These are phyloP conservation scores for Poicephalus gulielmi DNA, from an alignment of 2,113 vertebrate genomes.

Conservation along the genomic window DNA sequence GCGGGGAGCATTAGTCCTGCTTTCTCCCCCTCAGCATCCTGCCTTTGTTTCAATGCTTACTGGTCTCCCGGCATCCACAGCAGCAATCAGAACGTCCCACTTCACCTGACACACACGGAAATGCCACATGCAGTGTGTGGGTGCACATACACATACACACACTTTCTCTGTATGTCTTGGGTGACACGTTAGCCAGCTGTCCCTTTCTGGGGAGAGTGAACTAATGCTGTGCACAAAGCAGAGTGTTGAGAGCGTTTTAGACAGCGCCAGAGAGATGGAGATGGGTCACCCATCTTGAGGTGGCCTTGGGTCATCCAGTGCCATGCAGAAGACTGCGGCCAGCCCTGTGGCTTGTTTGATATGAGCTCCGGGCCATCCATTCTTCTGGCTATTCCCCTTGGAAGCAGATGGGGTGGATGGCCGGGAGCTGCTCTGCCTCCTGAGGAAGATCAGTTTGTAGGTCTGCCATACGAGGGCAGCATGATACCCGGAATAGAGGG, in stretches of 20 bases:
- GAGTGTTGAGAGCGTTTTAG: not conserved
- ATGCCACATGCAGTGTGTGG: rapidly evolving
- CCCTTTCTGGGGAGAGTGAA: not conserved
- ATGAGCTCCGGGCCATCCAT: not conserved
- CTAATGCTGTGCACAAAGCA: not conserved
- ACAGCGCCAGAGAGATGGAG: not conserved
- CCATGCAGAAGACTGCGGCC: not conserved
- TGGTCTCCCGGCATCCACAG: not conserved
- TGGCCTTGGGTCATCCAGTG: not conserved
- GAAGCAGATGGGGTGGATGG: rapidly evolving
- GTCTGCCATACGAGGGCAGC: constrained; percentile 54
- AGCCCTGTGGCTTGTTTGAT: not conserved
- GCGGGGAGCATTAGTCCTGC: not conserved
- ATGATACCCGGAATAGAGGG: not conserved
- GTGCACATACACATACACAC: rapidly evolving
- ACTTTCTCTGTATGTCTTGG: rapidly evolving
- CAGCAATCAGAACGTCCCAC: not conserved
- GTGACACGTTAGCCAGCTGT: not conserved
- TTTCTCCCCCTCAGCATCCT: not conserved
- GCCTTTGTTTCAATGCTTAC: not conserved
- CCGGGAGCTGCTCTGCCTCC: not conserved
- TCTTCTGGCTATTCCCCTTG: not conserved
- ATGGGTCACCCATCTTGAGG: not conserved
- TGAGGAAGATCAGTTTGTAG: not conserved
- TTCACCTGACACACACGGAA: not conserved